Base-by-base conservation (phyloP, 2,888 invertebrate genomes). In the Brachylomia viminalis region DNA sequence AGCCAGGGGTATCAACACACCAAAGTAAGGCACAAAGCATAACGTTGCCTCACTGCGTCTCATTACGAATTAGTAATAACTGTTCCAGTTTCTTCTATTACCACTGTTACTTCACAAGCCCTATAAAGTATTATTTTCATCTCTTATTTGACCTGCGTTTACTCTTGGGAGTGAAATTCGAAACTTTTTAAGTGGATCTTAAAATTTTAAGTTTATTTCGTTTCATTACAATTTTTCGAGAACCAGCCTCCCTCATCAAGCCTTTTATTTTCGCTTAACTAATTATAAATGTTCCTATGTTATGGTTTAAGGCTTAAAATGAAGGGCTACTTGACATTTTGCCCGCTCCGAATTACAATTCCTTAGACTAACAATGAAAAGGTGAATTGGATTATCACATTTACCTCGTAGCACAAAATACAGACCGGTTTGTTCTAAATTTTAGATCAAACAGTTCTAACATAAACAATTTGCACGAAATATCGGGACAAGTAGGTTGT, bases 181-280 rank as follows among this genome's bases (percentile, higher is more conserved):
- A 81, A 86, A 86, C 77, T 87, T 86, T 23, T 58, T 77, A 82
- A 87, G 71, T 76, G 76, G 84, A 86, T 84, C 84, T 86, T 79
- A 82, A 84, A 87, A 71, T 77, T 82, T 79, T 71, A 80, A 82
- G 83, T 83, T 84, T 87, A 84, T 86, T 84, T 86, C 62, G 83
- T 83, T 87, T 83, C 65, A 83, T 87, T 81, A 68, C 15, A 76
- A 79, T 83, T 87, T 86, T 86, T 81, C 67, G 75, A 72, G 38
- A n/a, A 69, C 71, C 69, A 11, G 66, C 72, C 65, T 45, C 52
- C 30, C 62, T 65, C 59, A 17, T 49, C n/a, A 49, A n/a, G 33
- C 67, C 78, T 77, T 80, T 87, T 85, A 67, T 75, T 81, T 64
- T 80, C 45, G 42, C 47, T 82, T 87, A 87, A 85, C 68, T 71